Evolutionary conservation across 2,113 vertebrate species (phyloP).

Genomic region (Daubentonia madagascariensis): DNA sequence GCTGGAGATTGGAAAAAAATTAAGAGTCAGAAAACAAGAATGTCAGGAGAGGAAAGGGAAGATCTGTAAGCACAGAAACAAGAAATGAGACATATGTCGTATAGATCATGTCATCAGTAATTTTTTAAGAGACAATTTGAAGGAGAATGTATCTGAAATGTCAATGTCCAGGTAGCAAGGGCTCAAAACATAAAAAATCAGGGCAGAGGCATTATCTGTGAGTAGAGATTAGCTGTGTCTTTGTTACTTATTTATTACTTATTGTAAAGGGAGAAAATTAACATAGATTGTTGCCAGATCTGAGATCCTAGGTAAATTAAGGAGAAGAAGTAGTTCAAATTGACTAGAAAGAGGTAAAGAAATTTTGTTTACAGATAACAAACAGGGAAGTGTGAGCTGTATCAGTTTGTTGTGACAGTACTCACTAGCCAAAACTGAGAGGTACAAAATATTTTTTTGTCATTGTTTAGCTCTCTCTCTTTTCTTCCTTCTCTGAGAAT

Average conservation of each 20-base stretch:
- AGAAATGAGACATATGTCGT: background rate
- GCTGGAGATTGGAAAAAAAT: background rate
- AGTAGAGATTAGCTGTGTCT: background rate
- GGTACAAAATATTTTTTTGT: background rate
- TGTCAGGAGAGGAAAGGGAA: background rate
- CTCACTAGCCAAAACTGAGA: background rate
- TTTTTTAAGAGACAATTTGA: background rate
- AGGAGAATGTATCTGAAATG: background rate
- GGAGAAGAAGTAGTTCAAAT: background rate
- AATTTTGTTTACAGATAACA: background rate
- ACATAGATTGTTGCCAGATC: background rate
- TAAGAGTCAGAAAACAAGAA: background rate
- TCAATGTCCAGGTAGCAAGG: background rate
- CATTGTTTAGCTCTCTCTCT: background rate
- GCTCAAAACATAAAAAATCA: background rate
- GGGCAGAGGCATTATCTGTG: background rate
- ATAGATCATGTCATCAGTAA: background rate
- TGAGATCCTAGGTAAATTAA: background rate
- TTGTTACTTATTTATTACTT: background rate
- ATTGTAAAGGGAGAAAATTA: background rate
- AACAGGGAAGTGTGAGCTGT: background rate
- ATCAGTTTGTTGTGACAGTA: background rate
- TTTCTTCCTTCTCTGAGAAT: background rate
- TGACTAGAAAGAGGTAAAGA: background rate
- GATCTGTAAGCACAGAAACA: background rate